Percentiles rank a stretch among this genome's conserved stretches.
These are phyloP conservation scores for Lasiurus cinereus DNA, from an alignment of 2,113 vertebrate species.

Conservation along the genomic window DNA sequence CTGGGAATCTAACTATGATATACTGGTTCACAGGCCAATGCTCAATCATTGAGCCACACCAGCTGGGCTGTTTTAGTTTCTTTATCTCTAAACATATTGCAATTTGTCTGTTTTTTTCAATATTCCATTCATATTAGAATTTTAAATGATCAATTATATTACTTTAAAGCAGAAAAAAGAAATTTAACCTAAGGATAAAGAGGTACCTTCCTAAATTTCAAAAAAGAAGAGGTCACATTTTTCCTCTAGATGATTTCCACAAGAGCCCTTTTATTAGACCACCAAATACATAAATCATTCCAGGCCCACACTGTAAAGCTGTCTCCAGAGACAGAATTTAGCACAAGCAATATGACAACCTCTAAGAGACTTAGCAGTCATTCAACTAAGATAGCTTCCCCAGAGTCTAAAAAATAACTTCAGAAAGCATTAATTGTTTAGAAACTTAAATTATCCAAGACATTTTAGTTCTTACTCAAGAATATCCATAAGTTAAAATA, in stretches of 20 bases:
- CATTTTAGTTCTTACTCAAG: not conserved
- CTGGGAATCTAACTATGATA: too few species aligned
- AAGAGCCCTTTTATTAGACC: not conserved
- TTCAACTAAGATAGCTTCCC: not conserved
- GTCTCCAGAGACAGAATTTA: not conserved
- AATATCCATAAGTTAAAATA: constrained; percentile 10
- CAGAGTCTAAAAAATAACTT: not conserved
- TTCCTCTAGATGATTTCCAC: not conserved
- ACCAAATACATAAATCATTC: not conserved
- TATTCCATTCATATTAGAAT: not conserved
- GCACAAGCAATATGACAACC: not conserved
- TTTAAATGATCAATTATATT: not conserved
- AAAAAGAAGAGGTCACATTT: not conserved
- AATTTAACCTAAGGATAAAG: not conserved
- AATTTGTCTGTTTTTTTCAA: not conserved
- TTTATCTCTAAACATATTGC: not conserved
- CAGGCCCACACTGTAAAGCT: not conserved
- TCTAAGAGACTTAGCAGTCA: not conserved
- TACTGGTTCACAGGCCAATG: too few species aligned
- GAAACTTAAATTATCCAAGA: constrained; percentile 25
- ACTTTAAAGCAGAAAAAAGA: not conserved
- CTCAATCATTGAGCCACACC: too few species aligned
- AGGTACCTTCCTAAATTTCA: not conserved
- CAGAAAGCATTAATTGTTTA: not conserved
- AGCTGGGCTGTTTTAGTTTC: not conserved